Evolutionary conservation across 2,888 invertebrate genomes (phyloP).

Genomic region (Cancer borealis): DNA sequence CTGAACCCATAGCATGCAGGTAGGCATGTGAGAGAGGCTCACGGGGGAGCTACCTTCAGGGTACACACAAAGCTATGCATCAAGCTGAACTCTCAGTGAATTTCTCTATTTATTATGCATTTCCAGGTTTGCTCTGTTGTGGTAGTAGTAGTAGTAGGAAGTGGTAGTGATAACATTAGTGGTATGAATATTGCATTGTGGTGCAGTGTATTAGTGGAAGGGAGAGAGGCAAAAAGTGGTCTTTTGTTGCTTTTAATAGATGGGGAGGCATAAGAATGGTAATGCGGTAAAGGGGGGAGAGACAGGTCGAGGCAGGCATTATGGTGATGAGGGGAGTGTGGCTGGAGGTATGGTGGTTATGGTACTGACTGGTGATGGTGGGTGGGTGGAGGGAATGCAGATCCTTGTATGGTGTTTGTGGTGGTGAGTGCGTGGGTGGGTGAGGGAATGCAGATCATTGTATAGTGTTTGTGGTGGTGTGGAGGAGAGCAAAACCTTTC

Average conservation of each 20-base stretch:
- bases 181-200: background rate
- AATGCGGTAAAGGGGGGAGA: background rate
- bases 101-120: background rate
- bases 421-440: background rate
- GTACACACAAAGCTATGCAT: background rate
- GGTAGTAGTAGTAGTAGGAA: background rate
- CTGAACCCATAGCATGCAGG: background rate
- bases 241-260: background rate
- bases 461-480: background rate
- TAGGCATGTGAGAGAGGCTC: background rate
- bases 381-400: slow-evolving; percentile 25
- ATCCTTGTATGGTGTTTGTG: background rate
- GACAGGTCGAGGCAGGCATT: background rate
- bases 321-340: background rate
- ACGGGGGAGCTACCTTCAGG: background rate
- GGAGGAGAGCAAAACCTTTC: background rate
- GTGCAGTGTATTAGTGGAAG: background rate
- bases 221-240: background rate
- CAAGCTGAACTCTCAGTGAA: background rate
- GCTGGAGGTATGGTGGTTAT: background rate
- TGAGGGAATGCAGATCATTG: too few relatives aligned
- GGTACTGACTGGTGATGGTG: background rate
- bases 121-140: background rate
- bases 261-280: background rate
- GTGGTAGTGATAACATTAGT: background rate